Conservation (phyloP, 2,888 invertebrate genomes). For the Acrobasis repandana region DNA sequence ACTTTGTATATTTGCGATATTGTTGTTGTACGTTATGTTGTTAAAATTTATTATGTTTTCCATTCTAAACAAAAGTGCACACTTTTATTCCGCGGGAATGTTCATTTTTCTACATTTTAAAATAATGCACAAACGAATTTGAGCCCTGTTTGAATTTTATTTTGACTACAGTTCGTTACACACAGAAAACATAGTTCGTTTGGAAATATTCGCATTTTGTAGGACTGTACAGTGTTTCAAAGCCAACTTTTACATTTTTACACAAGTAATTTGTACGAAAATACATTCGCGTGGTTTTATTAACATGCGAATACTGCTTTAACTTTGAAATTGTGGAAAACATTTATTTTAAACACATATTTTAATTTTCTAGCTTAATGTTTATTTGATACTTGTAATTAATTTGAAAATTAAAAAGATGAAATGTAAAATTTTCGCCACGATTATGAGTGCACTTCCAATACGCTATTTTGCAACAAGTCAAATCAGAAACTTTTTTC, state of each 20-base stretch:
- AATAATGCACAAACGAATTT: conserved; percentile 17
- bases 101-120: conserved; percentile 1
- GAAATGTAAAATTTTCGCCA: too few relatives aligned
- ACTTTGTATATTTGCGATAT: too few relatives aligned
- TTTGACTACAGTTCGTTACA: conserved; percentile 43
- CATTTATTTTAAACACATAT: neutral
- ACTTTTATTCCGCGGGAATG: neutral
- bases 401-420: too few relatives aligned
- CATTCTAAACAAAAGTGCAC: neutral
- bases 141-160: conserved; percentile 29
- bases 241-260: conserved; percentile 1
- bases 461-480: too few relatives aligned
- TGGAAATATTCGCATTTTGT: conserved; percentile 18
- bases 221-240: conserved; percentile 3
- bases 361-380: too few relatives aligned
- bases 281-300: neutral
- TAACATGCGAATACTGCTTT: neutral
- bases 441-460: too few relatives aligned
- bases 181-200: conserved; percentile 24
- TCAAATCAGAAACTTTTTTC: too few relatives aligned
- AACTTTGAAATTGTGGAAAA: neutral
- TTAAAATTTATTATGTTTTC: neutral
- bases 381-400: too few relatives aligned
- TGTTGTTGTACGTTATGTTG: neutral
- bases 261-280: conserved; percentile 10